Percentiles rank a stretch among this genome's conserved stretches.
These are phyloP conservation scores for Motacilla alba DNA, from an alignment of 2,113 vertebrate species.

Conservation along the genomic window DNA sequence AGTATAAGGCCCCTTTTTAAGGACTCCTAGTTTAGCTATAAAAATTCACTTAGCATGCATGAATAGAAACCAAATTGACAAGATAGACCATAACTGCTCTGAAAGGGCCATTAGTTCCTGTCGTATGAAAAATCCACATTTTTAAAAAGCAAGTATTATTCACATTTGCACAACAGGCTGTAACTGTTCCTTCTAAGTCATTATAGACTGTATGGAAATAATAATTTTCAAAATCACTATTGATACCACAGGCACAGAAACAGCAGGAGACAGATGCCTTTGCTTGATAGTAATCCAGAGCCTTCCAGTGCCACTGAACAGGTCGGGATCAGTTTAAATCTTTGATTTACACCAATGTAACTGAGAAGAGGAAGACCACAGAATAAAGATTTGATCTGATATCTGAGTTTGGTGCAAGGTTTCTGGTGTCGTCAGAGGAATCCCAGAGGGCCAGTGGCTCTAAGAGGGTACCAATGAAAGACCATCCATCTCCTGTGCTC, in stretches of 20 bases:
- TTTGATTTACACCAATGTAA: neutral
- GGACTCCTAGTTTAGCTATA: conserved; percentile 49
- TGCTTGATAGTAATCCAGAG: neutral
- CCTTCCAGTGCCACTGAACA: neutral
- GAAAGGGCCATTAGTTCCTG: conserved; percentile 53
- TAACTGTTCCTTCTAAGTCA: conserved; percentile 22
- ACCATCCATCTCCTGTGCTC: neutral
- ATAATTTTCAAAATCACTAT: conserved; percentile 7
- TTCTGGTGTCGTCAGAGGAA: neutral
- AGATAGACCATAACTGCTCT: conserved; percentile 48
- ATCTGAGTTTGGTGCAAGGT: neutral
- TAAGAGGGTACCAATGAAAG: neutral
- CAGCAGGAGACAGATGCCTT: neutral
- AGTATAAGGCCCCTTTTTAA: conserved; percentile 54
- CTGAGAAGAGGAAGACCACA: neutral
- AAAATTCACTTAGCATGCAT: conserved; percentile 56
- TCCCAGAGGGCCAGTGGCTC: neutral
- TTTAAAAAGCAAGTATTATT: conserved; percentile 18
- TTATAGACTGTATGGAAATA: neutral
- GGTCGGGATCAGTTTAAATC: neutral
- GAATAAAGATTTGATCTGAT: neutral
- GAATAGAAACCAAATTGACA: conserved; percentile 52
- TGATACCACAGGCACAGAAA: conserved; percentile 3
- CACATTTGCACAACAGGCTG: conserved; percentile 35
- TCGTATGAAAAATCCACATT: neutral